These are phyloP conservation scores for Boloria euphrosyne DNA, from an alignment of 2,888 invertebrate species.

Conservation along the genomic window DNA sequence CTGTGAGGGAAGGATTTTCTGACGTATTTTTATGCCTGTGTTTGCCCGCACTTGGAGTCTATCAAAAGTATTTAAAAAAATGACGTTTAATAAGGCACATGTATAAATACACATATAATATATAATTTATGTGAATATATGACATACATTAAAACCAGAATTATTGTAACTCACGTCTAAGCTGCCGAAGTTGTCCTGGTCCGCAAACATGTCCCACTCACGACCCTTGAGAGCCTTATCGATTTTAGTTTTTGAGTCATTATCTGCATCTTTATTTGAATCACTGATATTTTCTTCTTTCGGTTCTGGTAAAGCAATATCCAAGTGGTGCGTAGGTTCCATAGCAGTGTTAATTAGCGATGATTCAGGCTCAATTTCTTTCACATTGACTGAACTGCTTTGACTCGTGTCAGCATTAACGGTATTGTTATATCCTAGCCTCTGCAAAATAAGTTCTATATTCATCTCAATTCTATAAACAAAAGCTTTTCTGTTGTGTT, in stretches of 20 bases:
- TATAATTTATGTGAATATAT: no score
- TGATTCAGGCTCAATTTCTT: constrained; percentile 17
- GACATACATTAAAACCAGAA: no score
- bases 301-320: constrained; percentile 26
- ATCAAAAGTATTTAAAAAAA: constrained; percentile 37
- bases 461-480: background rate
- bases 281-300: constrained; percentile 15
- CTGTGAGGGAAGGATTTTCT: constrained; percentile 91
- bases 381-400: constrained; percentile 19
- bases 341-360: constrained; percentile 34
- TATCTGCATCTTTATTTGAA: constrained; percentile 35
- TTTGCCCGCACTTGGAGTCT: constrained; percentile 64
- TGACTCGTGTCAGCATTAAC: constrained; percentile 15
- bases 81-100: background rate
- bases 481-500: constrained; percentile 1
- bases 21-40: constrained; percentile 53
- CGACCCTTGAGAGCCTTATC: constrained; percentile 77
- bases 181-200: constrained; percentile 90
- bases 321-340: constrained; percentile 20
- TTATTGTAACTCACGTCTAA: constrained; percentile 59
- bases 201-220: constrained; percentile 96
- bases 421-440: constrained; percentile 48
- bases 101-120: no score
- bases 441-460: constrained; percentile 40
- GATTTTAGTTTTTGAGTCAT: constrained; percentile 50